Conservation (phyloP, 2,797 vertebrate species). For the Vireo griseus region DNA sequence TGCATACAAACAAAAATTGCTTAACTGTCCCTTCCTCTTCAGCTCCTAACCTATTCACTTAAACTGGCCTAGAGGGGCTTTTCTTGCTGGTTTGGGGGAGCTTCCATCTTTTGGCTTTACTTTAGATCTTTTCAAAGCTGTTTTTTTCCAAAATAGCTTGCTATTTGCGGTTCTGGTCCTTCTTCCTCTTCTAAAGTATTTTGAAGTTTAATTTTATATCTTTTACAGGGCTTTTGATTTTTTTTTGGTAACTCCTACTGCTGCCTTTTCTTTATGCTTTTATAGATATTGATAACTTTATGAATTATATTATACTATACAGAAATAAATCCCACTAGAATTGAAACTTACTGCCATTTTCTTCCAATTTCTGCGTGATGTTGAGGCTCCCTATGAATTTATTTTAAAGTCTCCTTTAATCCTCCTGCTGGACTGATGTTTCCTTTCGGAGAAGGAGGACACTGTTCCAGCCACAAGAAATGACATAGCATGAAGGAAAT, state of each 20-base stretch:
- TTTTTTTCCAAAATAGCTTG: not conserved
- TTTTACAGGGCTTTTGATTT: not conserved
- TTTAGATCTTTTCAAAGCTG: not conserved
- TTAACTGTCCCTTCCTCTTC: not conserved
- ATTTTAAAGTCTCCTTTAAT: conserved; percentile 21
- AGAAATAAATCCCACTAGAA: not conserved
- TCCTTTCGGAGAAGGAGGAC: conserved; percentile 23
- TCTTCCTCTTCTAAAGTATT: not conserved
- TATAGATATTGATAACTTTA: not conserved
- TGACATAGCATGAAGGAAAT: not conserved
- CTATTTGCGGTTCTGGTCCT: not conserved
- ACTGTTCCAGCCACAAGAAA: conserved; percentile 16
- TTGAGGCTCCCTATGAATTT: not conserved
- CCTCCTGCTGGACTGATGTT: not conserved
- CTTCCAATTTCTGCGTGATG: not conserved
- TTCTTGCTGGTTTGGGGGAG: not conserved
- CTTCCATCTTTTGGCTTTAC: not conserved
- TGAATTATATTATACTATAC: not conserved
- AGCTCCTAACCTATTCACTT: not conserved
- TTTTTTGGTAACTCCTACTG: not conserved
- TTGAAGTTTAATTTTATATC: conserved; percentile 13
- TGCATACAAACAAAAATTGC: not conserved
- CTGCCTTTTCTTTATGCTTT: not conserved
- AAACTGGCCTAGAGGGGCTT: not conserved
- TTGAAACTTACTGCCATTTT: not conserved